Base-by-base conservation (phyloP, 2,888 invertebrate genomes). In the Dilophus febrilis region DNA sequence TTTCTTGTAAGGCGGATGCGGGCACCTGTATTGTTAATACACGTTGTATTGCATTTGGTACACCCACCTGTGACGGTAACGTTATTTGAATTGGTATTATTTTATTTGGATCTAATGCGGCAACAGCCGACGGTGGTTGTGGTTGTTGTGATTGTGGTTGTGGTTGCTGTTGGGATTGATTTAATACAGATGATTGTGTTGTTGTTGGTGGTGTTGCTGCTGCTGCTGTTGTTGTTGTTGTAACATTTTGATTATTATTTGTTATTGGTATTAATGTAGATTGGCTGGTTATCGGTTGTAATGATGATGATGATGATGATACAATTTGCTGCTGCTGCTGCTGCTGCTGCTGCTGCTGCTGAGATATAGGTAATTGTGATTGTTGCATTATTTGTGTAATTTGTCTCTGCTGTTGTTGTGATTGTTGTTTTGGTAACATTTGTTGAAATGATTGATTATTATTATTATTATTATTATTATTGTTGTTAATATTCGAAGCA, bases 21-120 rank as follows among this genome's bases (percentile, higher is more conserved):
- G 88, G 87, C 51, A 88, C 87, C 64, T 87, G 86, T 55, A 88
- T 86, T n/a, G 85, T 86, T 42, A 88, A 72, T 34, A 84, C 74
- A 45, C 86, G 72, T 19, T 74, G 73, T 48, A 74, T 75, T 16
- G 76, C 71, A 46, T 77, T 77, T 1, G 73, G 69, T 27, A 74
- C 71, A 7, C 81, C 81, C 2, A 80, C 73, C 54, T 82, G 83
- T 31, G 83, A 75, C 3, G 86, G 86, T 52, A 90, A 64, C 2
- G 87, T 88, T 42, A 90, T 78, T 53, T 72, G 71, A 32, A 72
- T 71, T 43, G 72, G 71, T 53, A 71, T 70, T 55, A 69, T 65
- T 51, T 68, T 67, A 47, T 61, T 63, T 41, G 69, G 62, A 47
- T 70, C 68, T 41, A 68, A 50, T 28, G 65, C 59, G 27, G 66